Evolutionary conservation across 2,888 invertebrate genomes (phyloP), one percentile per base, ranked within the genome.

Genomic region (Herminia tarsipennalis): DNA sequence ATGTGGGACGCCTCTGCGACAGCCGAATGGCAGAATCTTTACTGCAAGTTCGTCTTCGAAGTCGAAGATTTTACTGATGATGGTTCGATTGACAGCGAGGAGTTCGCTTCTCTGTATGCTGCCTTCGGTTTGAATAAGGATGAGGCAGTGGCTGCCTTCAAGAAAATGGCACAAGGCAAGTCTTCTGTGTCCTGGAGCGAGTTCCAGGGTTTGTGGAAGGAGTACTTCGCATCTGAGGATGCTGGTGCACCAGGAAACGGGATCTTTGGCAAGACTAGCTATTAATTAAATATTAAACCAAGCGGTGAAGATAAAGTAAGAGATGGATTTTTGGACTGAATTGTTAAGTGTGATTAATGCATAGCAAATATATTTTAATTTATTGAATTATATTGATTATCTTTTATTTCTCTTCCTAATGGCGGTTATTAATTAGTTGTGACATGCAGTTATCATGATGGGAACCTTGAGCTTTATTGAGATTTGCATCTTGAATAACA

Each of bases 31-130:
- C 97, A 97, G 81, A 94, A 93, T 63, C 93, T 94, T 39, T 97
- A 97, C 86, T 94, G 96, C 94, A 94, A 95, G 76, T 96, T 97
- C 82, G 96, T 96, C 93, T 97, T 97, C 80, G 95, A 96, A 65
- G 90, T 97, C 49, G 96, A 97, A 81, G 97, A 97, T 73, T 95
- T 96, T 38, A 96, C 96, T 71, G 95, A 95, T 51, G 97, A 97
- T 70, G 83, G 83, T 0, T 70, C 79, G 0, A 97, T 97, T 71
- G 97, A 97, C 78, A 94, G 94, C 51, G 93, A 94, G 20, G 97
- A 97, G 81, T 97, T 96, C 82, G 94, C 95, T 9, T 92, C 94
- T 37, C 96, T 97, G 13, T 96, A 96, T 82, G 94, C 94, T 59
- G 94, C 95, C 67, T 96, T 96, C 71, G 97, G 96, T 0, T 83